Percentiles rank a stretch among this genome's conserved stretches.
Evolutionary conservation across 2,797 vertebrate species (phyloP).

Genomic region (Rhyacichthys aspro): DNA sequence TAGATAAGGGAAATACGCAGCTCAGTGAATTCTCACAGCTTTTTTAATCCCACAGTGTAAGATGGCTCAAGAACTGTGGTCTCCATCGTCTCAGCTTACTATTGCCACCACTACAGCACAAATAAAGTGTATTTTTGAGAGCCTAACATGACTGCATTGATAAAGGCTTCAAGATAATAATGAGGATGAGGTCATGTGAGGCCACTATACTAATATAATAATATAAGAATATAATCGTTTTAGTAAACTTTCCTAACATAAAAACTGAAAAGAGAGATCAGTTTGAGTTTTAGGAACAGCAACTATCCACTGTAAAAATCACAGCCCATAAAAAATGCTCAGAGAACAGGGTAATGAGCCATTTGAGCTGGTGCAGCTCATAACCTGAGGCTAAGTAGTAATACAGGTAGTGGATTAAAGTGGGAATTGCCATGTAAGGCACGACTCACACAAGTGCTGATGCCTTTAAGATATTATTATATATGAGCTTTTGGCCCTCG

Average conservation of each 20-base stretch:
- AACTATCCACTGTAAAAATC: slow-evolving; percentile 23
- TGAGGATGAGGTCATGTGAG: slow-evolving; percentile 4
- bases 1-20: slow-evolving; percentile 52
- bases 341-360: slow-evolving; percentile 15
- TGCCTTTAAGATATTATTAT: slow-evolving; percentile 36
- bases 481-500: slow-evolving; percentile 22
- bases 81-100: slow-evolving; percentile 23
- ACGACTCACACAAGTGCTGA: slow-evolving; percentile 23
- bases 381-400: slow-evolving; percentile 49
- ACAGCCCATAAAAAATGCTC: slow-evolving; percentile 22
- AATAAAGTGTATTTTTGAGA: slow-evolving; percentile 21
- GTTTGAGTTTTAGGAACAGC: slow-evolving; percentile 1
- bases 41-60: slow-evolving; percentile 40
- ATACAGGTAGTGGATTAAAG: slow-evolving; percentile 25
- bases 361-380: slow-evolving; percentile 38
- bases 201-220: too few species aligned
- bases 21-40: slow-evolving; percentile 34
- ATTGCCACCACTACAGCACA: slow-evolving; percentile 19
- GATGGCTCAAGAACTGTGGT: slow-evolving; percentile 23
- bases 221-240: too few species aligned
- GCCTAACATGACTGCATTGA: neutral
- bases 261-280: neutral
- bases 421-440: slow-evolving; percentile 26
- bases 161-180: slow-evolving; percentile 12
- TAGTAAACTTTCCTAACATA: too few species aligned